Conservation (phyloP, 53 echinoderm and acorn worm genomes). For the Echinometra lucunter region DNA sequence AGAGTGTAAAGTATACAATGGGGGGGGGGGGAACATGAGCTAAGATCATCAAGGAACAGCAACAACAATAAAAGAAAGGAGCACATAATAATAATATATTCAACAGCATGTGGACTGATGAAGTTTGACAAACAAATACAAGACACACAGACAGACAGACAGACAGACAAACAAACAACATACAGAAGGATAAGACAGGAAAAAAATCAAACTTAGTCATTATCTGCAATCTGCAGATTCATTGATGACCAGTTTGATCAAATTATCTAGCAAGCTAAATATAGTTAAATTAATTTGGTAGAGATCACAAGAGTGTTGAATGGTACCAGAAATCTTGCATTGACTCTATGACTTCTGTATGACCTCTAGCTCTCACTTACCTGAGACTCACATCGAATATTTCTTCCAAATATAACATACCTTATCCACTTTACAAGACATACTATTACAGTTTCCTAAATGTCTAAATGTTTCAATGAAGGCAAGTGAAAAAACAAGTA, state of each 20-base stretch:
- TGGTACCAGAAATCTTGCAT: slow-evolving; percentile 18
- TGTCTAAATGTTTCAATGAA: neutral
- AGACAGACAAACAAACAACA: slow-evolving; percentile 28
- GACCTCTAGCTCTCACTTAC: neutral
- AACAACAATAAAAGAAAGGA: neutral
- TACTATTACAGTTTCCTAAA: neutral
- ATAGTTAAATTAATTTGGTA: slow-evolving; percentile 63
- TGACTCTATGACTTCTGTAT: slow-evolving; percentile 22
- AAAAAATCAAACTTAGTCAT: slow-evolving; percentile 50
- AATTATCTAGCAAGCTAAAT: slow-evolving; percentile 58
- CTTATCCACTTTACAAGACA: neutral
- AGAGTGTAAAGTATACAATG: too few relatives aligned
- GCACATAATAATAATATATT: neutral
- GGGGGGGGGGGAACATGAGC: neutral
- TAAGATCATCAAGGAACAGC: neutral
- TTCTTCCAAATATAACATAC: neutral
- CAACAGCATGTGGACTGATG: neutral
- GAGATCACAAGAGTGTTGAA: slow-evolving; percentile 58
- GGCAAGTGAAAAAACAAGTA: neutral
- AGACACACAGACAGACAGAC: slow-evolving; percentile 12
- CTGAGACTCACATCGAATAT: neutral
- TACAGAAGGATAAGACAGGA: neutral
- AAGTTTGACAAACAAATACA: slow-evolving; percentile 1
- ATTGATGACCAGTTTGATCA: slow-evolving; percentile 66
- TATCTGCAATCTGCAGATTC: slow-evolving; percentile 55